Evolutionary conservation across 2,797 vertebrate genomes (phyloP).

Genomic region (Somateria mollissima): DNA sequence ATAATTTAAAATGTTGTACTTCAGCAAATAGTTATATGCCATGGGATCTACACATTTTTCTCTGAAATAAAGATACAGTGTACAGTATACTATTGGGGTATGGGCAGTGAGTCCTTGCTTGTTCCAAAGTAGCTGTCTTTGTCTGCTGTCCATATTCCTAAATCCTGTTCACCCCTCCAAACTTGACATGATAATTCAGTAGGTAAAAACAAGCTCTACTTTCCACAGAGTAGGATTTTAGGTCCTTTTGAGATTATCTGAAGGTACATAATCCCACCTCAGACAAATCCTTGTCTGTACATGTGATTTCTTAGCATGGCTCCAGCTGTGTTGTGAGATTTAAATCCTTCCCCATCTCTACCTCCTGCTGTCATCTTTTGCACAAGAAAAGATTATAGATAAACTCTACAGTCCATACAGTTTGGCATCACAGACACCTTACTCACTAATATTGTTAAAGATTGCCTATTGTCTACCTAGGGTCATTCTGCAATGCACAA

Average conservation of each 20-base stretch:
- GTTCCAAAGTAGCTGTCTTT: neutral
- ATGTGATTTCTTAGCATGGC: neutral
- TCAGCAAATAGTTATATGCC: neutral
- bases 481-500: too few relatives aligned
- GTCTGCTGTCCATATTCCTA: neutral
- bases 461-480: neutral
- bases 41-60: neutral
- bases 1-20: neutral
- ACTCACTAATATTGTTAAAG: neutral
- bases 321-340: neutral
- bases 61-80: neutral
- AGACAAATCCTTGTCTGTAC: neutral
- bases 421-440: neutral
- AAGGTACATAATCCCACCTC: neutral
- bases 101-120: neutral
- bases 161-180: neutral
- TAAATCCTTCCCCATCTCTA: neutral
- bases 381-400: neutral
- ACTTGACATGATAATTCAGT: neutral
- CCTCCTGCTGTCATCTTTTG: neutral
- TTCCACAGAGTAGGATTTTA: neutral
- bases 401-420: neutral
- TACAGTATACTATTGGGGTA: neutral
- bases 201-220: neutral
- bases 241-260: neutral